phyloP scores from a whole-genome alignment of 1,140 invertebrate genomes.

The Rhopalosiphum padi region DNA sequence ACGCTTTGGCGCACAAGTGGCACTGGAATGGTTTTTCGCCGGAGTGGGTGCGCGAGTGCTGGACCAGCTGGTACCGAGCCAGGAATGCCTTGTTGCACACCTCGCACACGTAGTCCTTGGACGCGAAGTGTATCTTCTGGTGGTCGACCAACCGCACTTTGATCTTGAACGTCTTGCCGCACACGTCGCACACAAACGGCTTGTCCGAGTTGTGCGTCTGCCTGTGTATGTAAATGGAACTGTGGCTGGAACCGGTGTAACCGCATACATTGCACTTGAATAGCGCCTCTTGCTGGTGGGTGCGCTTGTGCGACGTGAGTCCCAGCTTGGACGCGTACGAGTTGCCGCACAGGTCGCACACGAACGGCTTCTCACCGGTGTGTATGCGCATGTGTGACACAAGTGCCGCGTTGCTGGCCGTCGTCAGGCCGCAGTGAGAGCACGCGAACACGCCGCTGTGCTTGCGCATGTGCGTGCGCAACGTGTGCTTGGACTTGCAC shows the following conservation, averaged over 20 bases:
- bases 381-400: conserved; percentile 49
- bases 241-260: conserved; percentile 94
- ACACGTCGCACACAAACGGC: conserved; percentile 83
- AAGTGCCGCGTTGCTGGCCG: conserved; percentile 40
- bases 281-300: conserved; percentile 75
- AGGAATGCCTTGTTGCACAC: conserved; percentile 53
- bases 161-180: conserved; percentile 90
- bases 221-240: conserved; percentile 91
- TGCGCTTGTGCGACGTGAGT: conserved; percentile 49
- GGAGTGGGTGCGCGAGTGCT: conserved; percentile 42
- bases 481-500: conserved; percentile 47
- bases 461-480: conserved; percentile 55
- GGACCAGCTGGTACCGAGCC: conserved; percentile 43
- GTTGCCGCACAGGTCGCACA: conserved; percentile 52
- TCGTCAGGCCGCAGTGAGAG: conserved; percentile 40
- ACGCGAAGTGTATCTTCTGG: conserved; percentile 42
- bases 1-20: conserved; percentile 36
- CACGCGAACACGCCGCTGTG: conserved; percentile 47
- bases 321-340: conserved; percentile 51
- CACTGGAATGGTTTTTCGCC: conserved; percentile 55
- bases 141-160: conserved; percentile 96
- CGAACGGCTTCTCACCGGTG: conserved; percentile 51
- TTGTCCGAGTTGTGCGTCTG: conserved; percentile 89
- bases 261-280: conserved; percentile 89
- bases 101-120: conserved; percentile 51